A percentile compares a stretch with the other conserved stretches of the same genome.
These are phyloP conservation scores for Clarias fuscus DNA, from an alignment of 2,797 vertebrate species.

Conservation along the genomic window DNA sequence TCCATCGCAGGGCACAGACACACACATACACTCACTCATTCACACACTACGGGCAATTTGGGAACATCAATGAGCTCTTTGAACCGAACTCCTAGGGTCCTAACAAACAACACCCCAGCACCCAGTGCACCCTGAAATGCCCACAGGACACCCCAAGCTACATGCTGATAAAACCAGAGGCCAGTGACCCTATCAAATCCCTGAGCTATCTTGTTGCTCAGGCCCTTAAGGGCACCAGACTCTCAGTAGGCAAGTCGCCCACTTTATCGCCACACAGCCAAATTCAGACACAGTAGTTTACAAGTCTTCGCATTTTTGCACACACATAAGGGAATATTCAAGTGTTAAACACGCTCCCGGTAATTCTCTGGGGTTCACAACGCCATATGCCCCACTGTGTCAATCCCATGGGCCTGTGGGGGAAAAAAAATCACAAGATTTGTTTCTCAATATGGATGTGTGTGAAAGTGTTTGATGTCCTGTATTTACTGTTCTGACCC, in stretches of 20 bases:
- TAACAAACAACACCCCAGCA: too few relatives aligned
- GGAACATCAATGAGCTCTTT: too few relatives aligned
- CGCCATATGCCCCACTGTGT: too few relatives aligned
- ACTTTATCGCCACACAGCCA: background rate
- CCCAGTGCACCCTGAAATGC: too few relatives aligned
- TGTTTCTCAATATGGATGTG: background rate
- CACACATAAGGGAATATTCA: background rate
- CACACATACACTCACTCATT: too few relatives aligned
- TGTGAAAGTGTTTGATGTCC: background rate
- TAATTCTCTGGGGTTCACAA: background rate
- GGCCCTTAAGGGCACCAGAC: background rate
- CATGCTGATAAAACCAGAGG: too few relatives aligned
- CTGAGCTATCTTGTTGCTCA: background rate
- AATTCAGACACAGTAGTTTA: background rate
- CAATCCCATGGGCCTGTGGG: too few relatives aligned
- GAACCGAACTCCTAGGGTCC: too few relatives aligned
- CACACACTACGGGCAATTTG: too few relatives aligned
- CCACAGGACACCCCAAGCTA: too few relatives aligned
- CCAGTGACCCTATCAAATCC: background rate
- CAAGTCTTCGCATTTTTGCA: background rate
- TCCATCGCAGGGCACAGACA: too few relatives aligned
- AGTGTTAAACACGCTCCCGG: background rate
- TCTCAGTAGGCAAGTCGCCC: background rate
- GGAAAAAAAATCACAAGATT: too few relatives aligned
- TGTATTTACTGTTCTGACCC: background rate